phyloP scores from a whole-genome alignment of 2,888 invertebrate species.

The Mactromeris polynyma region DNA sequence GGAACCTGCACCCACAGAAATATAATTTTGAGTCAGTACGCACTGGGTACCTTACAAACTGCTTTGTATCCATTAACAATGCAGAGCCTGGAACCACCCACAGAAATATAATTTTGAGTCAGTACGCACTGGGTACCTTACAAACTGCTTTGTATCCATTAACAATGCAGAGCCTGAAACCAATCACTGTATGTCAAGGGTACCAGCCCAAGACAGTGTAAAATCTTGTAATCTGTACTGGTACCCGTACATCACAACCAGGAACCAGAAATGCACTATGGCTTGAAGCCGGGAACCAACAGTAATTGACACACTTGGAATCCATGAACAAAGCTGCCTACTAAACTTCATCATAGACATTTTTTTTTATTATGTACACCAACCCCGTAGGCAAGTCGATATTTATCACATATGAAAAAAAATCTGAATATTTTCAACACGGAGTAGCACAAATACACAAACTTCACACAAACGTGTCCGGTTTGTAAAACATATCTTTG shows the following conservation, averaged over 20 bases:
- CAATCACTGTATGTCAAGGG: neutral
- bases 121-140: too few relatives aligned
- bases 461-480: constrained; percentile 69
- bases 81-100: neutral
- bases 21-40: too few relatives aligned
- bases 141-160: too few relatives aligned
- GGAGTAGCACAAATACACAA: neutral
- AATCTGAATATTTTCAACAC: neutral
- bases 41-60: too few relatives aligned
- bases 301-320: neutral
- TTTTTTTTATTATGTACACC: neutral
- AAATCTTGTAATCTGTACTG: neutral
- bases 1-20: neutral
- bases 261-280: neutral
- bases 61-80: too few relatives aligned
- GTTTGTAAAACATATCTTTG: constrained; percentile 70
- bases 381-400: neutral
- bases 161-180: neutral
- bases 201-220: neutral
- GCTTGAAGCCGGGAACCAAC: neutral
- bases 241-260: neutral
- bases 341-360: neutral
- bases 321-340: constrained; percentile 1
- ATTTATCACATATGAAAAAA: neutral
- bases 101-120: too few relatives aligned